Conservation (phyloP, 2,113 vertebrate genomes). For the Gadus macrocephalus region DNA sequence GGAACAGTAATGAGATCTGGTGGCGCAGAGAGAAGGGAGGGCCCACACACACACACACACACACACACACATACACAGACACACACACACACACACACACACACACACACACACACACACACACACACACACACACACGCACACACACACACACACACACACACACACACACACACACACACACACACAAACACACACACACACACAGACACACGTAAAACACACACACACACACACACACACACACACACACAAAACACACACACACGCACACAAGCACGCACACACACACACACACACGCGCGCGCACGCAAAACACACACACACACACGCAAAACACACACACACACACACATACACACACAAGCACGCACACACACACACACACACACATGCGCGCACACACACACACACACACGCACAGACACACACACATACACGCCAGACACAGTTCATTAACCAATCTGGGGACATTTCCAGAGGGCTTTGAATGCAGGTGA, state of each 20-base stretch:
- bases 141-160: conserved; percentile 4
- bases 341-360: background rate
- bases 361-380: background rate
- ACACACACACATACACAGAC: conserved; percentile 3
- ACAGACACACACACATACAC: conserved; percentile 9
- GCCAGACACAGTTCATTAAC: conserved; percentile 23
- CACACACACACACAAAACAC: background rate
- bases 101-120: background rate
- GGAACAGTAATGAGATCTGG: conserved; percentile 67
- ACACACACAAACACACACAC: background rate
- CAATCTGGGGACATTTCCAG: conserved; percentile 18
- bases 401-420: background rate
- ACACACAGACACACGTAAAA: no score
- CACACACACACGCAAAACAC: background rate
- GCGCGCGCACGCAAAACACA: no score
- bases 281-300: conserved; percentile 18
- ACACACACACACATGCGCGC: background rate
- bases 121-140: conserved; percentile 13
- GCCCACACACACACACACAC: conserved; percentile 3
- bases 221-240: background rate
- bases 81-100: conserved; percentile 13
- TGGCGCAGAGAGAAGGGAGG: conserved; percentile 34
- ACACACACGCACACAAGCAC: no score
- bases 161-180: background rate
- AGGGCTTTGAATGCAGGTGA: conserved; percentile 36